These are phyloP conservation scores for Bellardia bayeri DNA, from an alignment of 2,888 invertebrate species.

Conservation along the genomic window DNA sequence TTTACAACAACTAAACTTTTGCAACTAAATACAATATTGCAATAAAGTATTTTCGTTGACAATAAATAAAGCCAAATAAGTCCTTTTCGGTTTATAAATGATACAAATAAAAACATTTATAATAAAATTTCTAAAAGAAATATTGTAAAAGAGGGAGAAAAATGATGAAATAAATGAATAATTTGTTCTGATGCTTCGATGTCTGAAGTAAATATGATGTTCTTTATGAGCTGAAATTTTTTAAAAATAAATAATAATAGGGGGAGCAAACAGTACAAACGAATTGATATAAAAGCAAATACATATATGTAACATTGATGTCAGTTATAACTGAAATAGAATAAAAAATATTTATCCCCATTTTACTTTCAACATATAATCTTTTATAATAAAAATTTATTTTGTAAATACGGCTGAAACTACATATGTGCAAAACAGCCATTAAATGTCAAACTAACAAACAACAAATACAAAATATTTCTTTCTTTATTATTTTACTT, in stretches of 20 bases:
- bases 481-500: neutral
- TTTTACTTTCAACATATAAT: too few relatives aligned
- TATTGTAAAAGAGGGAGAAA: neutral
- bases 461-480: neutral
- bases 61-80: conserved; percentile 43
- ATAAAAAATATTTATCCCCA: too few relatives aligned
- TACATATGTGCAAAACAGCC: neutral
- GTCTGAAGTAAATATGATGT: conserved; percentile 33
- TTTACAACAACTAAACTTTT: neutral
- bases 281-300: too few relatives aligned
- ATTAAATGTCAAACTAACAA: conserved; percentile 8
- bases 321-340: too few relatives aligned
- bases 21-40: conserved; percentile 40
- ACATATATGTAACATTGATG: too few relatives aligned
- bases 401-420: neutral
- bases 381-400: neutral
- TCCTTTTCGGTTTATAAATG: conserved; percentile 46
- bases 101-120: conserved; percentile 37
- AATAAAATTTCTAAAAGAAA: conserved; percentile 23
- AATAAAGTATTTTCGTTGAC: conserved; percentile 50
- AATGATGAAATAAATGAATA: neutral
- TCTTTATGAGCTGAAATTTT: conserved; percentile 29
- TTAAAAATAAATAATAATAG: neutral
- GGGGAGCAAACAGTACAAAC: neutral
- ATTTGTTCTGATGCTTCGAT: neutral